These are phyloP conservation scores for Protobothrops mucrosquamatus DNA, from an alignment of 2,113 vertebrate genomes.

Conservation along the genomic window DNA sequence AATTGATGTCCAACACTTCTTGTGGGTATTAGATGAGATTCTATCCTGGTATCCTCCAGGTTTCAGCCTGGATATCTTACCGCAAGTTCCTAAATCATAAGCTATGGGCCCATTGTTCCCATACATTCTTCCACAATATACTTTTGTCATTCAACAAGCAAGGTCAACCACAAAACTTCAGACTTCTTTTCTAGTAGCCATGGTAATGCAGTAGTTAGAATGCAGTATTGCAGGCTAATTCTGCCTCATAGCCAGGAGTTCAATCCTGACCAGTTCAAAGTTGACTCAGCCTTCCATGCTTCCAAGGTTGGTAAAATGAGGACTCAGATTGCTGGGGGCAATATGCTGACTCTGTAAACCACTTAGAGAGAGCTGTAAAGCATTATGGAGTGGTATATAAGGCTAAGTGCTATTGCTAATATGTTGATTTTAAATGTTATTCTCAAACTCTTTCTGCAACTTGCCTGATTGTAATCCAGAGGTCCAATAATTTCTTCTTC, in stretches of 20 bases:
- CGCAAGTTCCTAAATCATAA: background rate
- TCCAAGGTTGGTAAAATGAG: no score
- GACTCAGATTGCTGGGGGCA: no score
- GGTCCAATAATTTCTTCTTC: background rate
- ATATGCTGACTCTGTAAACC: no score
- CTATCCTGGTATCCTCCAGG: no score
- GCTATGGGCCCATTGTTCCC: background rate
- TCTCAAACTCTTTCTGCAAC: background rate
- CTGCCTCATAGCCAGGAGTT: no score
- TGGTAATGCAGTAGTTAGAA: no score
- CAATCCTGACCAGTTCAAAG: no score
- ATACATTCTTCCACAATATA: background rate
- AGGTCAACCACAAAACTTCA: background rate
- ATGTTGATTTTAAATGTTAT: background rate
- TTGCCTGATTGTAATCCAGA: background rate
- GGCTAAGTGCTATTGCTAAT: no score
- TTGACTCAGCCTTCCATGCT: no score
- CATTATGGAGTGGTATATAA: no score
- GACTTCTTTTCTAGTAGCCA: background rate
- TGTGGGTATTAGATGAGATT: background rate
- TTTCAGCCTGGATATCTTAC: background rate
- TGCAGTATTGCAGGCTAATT: no score
- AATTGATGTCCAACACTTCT: background rate
- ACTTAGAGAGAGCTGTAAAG: no score
- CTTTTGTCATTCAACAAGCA: background rate